Evolutionary conservation across 2,888 invertebrate species (phyloP).

Genomic region (Tinea trinotella): DNA sequence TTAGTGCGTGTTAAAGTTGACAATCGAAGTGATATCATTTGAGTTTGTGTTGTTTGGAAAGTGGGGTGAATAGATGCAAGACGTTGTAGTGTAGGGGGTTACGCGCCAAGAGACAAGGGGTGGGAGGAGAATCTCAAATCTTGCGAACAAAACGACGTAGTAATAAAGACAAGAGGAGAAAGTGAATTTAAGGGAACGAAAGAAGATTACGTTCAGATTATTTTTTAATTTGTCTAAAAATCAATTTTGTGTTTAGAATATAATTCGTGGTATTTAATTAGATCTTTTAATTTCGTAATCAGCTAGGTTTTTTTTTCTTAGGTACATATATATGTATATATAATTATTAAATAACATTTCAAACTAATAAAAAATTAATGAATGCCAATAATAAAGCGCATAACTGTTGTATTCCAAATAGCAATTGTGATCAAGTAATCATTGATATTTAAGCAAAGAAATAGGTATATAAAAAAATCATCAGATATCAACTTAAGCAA

Average conservation of each 20-base stretch:
- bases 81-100: conserved; percentile 50
- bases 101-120: conserved; percentile 56
- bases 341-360: too few species aligned
- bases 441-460: too few species aligned
- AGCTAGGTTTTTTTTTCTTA: too few species aligned
- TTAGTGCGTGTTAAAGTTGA: conserved; percentile 42
- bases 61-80: conserved; percentile 38
- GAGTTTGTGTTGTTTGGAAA: conserved; percentile 52
- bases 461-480: too few species aligned
- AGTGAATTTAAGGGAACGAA: conserved; percentile 76
- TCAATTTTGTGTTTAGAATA: conserved; percentile 21
- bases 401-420: too few species aligned
- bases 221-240: conserved; percentile 68
- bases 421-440: too few species aligned
- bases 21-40: conserved; percentile 37
- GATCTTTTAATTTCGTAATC: too few species aligned
- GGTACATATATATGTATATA: too few species aligned
- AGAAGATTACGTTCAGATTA: conserved; percentile 65
- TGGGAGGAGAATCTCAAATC: conserved; percentile 66
- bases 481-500: conserved; percentile 27
- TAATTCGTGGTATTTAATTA: too few species aligned
- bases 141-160: conserved; percentile 70
- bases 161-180: conserved; percentile 76
- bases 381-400: too few species aligned
- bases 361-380: too few species aligned